A percentile compares a stretch with the other conserved stretches of the same genome.
phyloP scores from a whole-genome alignment of 2,888 invertebrate genomes.

The Tortricodes alternella region DNA sequence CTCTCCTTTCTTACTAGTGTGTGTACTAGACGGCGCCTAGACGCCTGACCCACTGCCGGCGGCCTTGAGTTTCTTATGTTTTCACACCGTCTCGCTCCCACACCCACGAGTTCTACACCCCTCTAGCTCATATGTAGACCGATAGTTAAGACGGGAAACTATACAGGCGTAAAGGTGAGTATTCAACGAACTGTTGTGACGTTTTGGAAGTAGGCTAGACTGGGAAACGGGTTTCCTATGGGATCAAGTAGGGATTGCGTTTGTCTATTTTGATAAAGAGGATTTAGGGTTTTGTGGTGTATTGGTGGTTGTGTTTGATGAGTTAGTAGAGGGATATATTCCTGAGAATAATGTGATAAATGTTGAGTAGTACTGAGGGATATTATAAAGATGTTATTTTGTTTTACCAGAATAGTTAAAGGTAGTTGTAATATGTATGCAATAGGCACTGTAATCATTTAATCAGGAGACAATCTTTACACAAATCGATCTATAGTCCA shows the following conservation, averaged over 20 bases:
- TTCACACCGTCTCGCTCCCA: constrained; percentile 59
- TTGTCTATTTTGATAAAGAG: constrained; percentile 29
- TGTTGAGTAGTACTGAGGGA: no score
- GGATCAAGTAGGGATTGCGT: constrained; percentile 24
- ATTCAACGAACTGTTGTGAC: constrained; percentile 13
- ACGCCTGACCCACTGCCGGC: constrained; percentile 79
- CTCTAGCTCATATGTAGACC: constrained; percentile 53
- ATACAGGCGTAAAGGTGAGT: constrained; percentile 23
- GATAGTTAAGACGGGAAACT: constrained; percentile 58
- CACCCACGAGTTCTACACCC: constrained; percentile 38
- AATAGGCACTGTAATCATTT: no score
- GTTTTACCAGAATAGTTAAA: no score
- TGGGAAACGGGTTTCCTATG: constrained; percentile 31
- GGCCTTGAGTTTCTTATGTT: constrained; percentile 81
- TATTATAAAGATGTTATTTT: no score
- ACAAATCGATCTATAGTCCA: no score
- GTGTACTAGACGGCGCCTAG: constrained; percentile 79
- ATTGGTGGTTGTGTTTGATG: background rate
- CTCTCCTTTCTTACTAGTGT: constrained; percentile 60
- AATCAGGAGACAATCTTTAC: no score
- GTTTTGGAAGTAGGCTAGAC: constrained; percentile 5
- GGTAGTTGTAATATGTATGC: no score
- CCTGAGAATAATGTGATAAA: no score
- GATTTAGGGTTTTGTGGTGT: background rate
- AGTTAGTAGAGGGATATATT: background rate